phyloP scores from a whole-genome alignment of 2,113 vertebrate species.

The Sylvicapra grimmia region DNA sequence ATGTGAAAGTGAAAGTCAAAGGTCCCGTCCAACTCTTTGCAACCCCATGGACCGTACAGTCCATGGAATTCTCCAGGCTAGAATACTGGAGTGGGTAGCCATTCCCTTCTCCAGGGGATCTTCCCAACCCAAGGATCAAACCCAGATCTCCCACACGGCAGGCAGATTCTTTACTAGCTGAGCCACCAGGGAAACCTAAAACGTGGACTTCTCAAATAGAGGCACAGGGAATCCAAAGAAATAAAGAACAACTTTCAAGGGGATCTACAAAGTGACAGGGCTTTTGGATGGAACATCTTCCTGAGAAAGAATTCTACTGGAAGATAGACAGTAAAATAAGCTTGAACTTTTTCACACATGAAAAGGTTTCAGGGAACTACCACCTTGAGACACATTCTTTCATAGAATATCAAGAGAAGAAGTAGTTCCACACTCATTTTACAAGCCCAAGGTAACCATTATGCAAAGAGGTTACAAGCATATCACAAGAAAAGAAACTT shows the following conservation, averaged over 20 bases:
- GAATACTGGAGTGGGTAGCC: background rate
- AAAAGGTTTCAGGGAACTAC: constrained; percentile 4
- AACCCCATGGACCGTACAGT: background rate
- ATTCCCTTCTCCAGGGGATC: background rate
- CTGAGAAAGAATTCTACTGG: background rate
- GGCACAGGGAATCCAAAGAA: background rate
- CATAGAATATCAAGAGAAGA: background rate
- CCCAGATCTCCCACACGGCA: background rate
- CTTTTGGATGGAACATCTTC: background rate
- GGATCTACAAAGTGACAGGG: background rate
- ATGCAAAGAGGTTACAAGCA: background rate
- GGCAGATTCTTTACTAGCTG: background rate
- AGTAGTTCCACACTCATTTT: background rate
- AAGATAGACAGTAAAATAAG: background rate
- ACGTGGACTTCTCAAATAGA: background rate
- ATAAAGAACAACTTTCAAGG: background rate
- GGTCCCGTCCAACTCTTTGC: background rate
- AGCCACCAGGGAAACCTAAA: background rate
- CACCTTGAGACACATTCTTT: background rate
- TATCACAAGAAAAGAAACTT: background rate
- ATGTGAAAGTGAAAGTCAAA: background rate
- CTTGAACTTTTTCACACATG: background rate
- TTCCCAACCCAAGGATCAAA: background rate
- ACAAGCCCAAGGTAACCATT: background rate
- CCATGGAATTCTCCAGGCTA: background rate